phyloP scores from a whole-genome alignment of 1,140 invertebrate genomes.

The Xylocopa sonorina region DNA sequence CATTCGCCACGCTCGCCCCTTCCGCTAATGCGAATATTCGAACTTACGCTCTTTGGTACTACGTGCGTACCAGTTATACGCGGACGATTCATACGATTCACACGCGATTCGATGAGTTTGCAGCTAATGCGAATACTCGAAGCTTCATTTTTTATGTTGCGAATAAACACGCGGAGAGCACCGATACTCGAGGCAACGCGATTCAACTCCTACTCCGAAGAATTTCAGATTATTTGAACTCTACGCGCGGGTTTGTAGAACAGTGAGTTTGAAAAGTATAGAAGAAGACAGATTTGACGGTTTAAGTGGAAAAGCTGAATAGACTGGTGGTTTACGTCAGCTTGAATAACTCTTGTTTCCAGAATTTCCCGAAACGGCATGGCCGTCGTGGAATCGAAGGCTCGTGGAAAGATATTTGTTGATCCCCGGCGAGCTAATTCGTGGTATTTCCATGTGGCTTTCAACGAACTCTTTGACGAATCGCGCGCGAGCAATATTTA shows the following conservation, averaged over 20 bases:
- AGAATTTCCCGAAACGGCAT: background rate
- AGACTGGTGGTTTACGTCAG: background rate
- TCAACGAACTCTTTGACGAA: background rate
- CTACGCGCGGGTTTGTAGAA: too few relatives aligned
- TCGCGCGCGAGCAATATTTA: background rate
- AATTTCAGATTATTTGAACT: too few relatives aligned
- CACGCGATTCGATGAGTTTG: too few relatives aligned
- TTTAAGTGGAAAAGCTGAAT: background rate
- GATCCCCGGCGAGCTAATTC: background rate
- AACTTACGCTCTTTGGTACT: background rate
- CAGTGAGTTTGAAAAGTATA: too few relatives aligned
- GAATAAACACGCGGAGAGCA: too few relatives aligned
- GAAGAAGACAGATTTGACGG: background rate
- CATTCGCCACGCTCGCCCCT: background rate
- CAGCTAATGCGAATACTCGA: too few relatives aligned
- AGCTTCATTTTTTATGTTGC: too few relatives aligned
- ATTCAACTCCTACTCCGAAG: too few relatives aligned
- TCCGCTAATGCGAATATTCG: conserved; percentile 24
- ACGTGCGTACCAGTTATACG: too few relatives aligned
- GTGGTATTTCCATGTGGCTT: background rate
- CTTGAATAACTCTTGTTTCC: background rate
- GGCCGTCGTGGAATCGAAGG: background rate
- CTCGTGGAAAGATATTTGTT: background rate
- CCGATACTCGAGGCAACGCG: too few relatives aligned
- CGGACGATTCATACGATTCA: background rate